A percentile compares a stretch with the other conserved stretches of the same genome.
These are phyloP conservation scores for Temnopleurus reevesii DNA, from an alignment of 53 echinoderm and acorn worm genomes.

Conservation along the genomic window DNA sequence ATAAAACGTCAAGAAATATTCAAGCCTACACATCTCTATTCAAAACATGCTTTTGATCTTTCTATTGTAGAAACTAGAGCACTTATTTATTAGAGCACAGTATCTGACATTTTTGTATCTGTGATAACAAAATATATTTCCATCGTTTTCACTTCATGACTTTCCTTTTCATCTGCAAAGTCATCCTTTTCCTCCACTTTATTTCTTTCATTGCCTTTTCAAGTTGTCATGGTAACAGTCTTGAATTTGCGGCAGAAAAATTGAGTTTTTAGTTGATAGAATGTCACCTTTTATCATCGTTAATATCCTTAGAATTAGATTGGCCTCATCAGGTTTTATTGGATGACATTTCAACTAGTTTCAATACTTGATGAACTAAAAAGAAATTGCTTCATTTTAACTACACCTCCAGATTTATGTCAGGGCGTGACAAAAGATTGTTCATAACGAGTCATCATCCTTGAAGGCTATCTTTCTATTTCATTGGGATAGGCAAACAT, in stretches of 20 bases:
- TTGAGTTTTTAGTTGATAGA: not conserved
- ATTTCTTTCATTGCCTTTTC: not conserved
- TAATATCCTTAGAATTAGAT: not conserved
- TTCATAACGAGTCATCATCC: too few relatives aligned
- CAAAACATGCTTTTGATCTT: not conserved
- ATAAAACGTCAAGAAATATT: not conserved
- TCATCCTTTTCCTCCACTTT: not conserved
- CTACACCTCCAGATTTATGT: not conserved
- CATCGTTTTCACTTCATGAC: not conserved
- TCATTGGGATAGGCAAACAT: too few relatives aligned
- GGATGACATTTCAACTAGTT: not conserved
- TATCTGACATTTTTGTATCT: not conserved
- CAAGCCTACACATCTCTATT: not conserved
- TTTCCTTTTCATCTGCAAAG: not conserved
- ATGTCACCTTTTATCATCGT: not conserved
- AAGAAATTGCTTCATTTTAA: not conserved
- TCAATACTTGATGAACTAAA: not conserved
- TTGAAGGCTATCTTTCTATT: too few relatives aligned
- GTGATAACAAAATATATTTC: not conserved
- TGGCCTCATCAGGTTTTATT: not conserved
- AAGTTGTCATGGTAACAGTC: not conserved
- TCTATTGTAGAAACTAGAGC: not conserved
- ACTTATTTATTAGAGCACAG: not conserved
- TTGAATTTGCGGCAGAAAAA: not conserved
- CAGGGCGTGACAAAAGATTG: too few relatives aligned